Conservation (phyloP, 2,888 invertebrate genomes). For the Erpobdella octoculata region DNA sequence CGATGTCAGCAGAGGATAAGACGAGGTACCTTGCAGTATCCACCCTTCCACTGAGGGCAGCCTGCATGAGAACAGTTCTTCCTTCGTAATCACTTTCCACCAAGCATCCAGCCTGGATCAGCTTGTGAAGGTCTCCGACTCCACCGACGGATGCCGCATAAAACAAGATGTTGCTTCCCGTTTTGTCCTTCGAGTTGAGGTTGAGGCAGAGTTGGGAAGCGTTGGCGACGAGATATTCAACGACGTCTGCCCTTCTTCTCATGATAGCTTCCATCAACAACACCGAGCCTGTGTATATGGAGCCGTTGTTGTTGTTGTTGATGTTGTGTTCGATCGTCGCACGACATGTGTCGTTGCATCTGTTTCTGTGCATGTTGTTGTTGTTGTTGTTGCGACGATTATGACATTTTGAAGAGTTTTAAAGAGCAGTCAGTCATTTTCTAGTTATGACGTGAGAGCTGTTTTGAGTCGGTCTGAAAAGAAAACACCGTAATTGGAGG, state of each 20-base stretch:
- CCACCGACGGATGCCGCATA: conserved; percentile 38
- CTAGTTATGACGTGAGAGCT: no score
- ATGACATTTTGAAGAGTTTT: no score
- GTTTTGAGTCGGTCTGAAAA: no score
- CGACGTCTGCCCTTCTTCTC: conserved; percentile 35
- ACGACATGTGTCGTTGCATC: not conserved
- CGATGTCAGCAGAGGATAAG: conserved; percentile 27
- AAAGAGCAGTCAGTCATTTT: no score
- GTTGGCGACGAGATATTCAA: conserved; percentile 33
- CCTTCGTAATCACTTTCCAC: conserved; percentile 31
- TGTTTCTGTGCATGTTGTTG: not conserved
- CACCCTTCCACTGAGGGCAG: conserved; percentile 34
- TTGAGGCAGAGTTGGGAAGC: conserved; percentile 33
- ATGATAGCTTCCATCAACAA: conserved; percentile 39
- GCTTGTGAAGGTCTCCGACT: conserved; percentile 32
- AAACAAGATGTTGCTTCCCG: conserved; percentile 38
- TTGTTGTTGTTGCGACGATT: not conserved
- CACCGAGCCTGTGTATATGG: conserved; percentile 36
- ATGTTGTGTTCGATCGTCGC: not conserved
- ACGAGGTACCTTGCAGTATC: conserved; percentile 35
- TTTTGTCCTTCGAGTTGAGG: conserved; percentile 28
- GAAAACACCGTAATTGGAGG: no score
- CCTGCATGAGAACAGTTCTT: conserved; percentile 38
- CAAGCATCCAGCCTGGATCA: conserved; percentile 36
- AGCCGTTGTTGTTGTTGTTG: not conserved